Base-by-base conservation (phyloP, 2,113 vertebrate species). In the Asarcornis scutulata region DNA sequence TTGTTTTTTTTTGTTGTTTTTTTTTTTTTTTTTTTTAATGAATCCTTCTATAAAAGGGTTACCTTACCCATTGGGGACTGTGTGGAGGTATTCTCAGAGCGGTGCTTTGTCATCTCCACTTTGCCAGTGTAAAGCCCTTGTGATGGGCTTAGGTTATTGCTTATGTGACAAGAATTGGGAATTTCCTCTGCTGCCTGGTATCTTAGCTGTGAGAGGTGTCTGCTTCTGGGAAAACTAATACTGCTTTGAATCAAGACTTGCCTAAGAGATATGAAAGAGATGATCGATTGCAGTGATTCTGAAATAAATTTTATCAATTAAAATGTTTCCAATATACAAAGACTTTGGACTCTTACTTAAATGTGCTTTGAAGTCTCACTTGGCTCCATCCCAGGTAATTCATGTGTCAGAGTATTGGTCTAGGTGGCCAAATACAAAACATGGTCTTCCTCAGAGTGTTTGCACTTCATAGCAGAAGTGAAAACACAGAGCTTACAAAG, bases 41-140 rank as follows among this genome's bases (percentile, higher is more conserved):
- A 90, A 46, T 89, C 77, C 53, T 86, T 89, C 95, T 93, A 59
- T 91, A 95, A 87, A 96, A 92, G 91, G 84, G 87, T 92, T 95
- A 82, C 86, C 66, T 89, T 91, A 38, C 46, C 40, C 69, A 23
- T 38, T 56, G 68, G 73, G 92, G 91, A 62, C 42, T 2, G 15
- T 85, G 81, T 56, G 17, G 66, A 89, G 53, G 38, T 91, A 92
- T 95, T 38, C 53, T 89, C 38, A 21, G 85, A 62, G 69, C 59
- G 77, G 69, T 93, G 77, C 89, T 95, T 91, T 84, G 72, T 95
- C 86, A 82, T 79, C 50, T 71, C 62, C 52, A 42, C 46, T 93
- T 9, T 71, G 92, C 95, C 25, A 71, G 77, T 4, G 16, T 91
- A 93, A 94, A 96, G 89, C 81, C 83, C 48, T 74, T 93, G 86